Percentiles rank a stretch among this genome's conserved stretches.
phyloP scores from a whole-genome alignment of 2,113 vertebrate genomes.

The Entomyzon cyanotis region DNA sequence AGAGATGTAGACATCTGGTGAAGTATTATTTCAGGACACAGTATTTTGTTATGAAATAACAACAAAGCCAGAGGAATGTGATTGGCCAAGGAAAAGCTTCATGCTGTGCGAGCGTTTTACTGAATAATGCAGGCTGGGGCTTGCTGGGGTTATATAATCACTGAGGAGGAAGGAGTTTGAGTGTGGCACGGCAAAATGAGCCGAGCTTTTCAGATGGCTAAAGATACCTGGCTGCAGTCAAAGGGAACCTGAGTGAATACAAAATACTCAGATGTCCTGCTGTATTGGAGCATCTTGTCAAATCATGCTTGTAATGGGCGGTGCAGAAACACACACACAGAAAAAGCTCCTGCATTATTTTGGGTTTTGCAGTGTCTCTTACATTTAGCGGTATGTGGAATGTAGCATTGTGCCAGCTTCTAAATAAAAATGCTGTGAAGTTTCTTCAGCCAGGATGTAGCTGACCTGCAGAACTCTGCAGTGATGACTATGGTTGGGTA shows the following conservation, averaged over 20 bases:
- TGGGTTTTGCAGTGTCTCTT: background rate
- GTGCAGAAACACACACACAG: background rate
- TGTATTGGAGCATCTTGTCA: background rate
- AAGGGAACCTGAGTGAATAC: background rate
- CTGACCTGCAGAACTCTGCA: background rate
- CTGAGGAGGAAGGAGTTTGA: background rate
- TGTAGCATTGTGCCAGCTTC: background rate
- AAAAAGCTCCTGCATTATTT: background rate
- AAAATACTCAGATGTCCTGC: background rate
- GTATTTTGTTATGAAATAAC: conserved; percentile 50
- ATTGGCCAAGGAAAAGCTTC: conserved; percentile 24
- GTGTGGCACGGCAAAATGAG: background rate
- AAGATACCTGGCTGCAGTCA: background rate
- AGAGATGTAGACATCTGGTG: background rate
- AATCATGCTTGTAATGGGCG: background rate
- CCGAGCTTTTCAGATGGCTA: background rate
- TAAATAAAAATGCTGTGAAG: background rate
- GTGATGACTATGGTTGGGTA: background rate
- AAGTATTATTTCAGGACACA: conserved; percentile 43
- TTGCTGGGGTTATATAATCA: conserved; percentile 11
- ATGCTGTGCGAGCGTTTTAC: background rate
- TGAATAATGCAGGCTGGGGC: conserved; percentile 27
- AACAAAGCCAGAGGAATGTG: background rate
- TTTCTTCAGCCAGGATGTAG: background rate
- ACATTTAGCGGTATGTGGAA: background rate